Evolutionary conservation across 2,888 invertebrate species (phyloP).

Genomic region (Diarsia brunnea): DNA sequence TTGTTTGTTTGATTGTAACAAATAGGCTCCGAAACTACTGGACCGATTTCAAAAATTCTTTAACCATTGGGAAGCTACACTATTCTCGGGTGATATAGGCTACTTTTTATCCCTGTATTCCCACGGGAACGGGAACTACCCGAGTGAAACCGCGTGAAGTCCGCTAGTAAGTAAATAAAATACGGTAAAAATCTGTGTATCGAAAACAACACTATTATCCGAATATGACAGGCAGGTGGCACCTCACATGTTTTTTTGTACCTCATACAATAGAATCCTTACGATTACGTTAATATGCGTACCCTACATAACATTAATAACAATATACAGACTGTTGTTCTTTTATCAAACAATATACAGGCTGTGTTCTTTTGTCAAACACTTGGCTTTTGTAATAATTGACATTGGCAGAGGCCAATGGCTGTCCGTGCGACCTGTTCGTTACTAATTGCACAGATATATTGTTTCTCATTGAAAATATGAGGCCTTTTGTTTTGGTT

Average conservation of each 20-base stretch:
- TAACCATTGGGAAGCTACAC: too few relatives aligned
- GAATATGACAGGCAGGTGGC: neutral
- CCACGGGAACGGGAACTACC: too few relatives aligned
- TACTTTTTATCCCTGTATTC: too few relatives aligned
- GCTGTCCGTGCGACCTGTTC: conserved; percentile 78
- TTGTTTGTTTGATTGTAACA: too few relatives aligned
- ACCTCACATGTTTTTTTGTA: neutral
- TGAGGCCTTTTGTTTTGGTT: conserved; percentile 46
- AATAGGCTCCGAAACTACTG: too few relatives aligned
- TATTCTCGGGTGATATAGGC: too few relatives aligned
- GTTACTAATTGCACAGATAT: conserved; percentile 69
- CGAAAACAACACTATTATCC: neutral
- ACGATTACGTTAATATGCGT: conserved; percentile 15
- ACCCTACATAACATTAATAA: conserved; percentile 49
- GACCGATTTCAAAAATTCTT: too few relatives aligned
- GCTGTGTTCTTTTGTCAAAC: conserved; percentile 66
- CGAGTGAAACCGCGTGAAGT: too few relatives aligned
- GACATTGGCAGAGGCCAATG: conserved; percentile 81
- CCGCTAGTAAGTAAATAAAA: neutral
- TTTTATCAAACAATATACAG: conserved; percentile 64
- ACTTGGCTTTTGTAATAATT: conserved; percentile 75
- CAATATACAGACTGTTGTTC: conserved; percentile 50
- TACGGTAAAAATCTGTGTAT: neutral
- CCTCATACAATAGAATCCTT: neutral
- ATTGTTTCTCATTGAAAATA: conserved; percentile 63